Evolutionary conservation across 1,140 invertebrate species (phyloP).

Genomic region (Metaphire vulgaris): DNA sequence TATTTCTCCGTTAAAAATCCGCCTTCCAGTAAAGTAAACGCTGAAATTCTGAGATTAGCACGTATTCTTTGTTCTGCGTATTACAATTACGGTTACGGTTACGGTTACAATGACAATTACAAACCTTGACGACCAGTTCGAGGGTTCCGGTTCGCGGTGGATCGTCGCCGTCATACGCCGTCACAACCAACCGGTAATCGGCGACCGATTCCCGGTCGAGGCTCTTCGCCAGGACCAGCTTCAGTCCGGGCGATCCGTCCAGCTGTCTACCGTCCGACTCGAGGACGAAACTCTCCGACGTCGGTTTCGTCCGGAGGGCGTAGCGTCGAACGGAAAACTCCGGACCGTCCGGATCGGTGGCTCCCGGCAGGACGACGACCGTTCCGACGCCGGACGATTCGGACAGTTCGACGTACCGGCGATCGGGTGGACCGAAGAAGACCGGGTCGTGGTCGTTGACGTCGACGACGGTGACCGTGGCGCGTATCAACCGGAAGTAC

Average conservation of each 20-base stretch:
- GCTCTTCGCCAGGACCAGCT: conserved; percentile 24
- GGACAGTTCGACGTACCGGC: not conserved
- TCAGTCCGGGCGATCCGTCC: conserved; percentile 11
- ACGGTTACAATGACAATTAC: too few relatives aligned
- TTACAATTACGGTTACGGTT: too few relatives aligned
- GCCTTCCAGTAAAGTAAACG: too few relatives aligned
- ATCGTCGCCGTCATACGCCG: not conserved
- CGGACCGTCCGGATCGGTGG: conserved; percentile 21
- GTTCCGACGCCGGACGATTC: not conserved
- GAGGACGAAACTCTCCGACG: not conserved
- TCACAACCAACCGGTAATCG: conserved; percentile 11
- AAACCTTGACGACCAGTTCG: not conserved
- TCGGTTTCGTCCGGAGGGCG: not conserved
- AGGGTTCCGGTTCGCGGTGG: not conserved
- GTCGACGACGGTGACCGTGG: not conserved
- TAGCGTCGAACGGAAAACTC: conserved; percentile 13
- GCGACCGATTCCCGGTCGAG: conserved; percentile 22
- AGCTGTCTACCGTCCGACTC: not conserved
- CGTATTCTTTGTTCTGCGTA: too few relatives aligned
- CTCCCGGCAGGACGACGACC: conserved; percentile 2
- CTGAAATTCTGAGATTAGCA: too few relatives aligned
- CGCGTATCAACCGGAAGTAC: conserved; percentile 23
- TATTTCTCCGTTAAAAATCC: too few relatives aligned
- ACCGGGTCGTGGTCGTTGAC: conserved; percentile 1
- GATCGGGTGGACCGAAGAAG: not conserved